These are phyloP conservation scores for Desmophyllum pertusum DNA, from an alignment of 92 coral and sea anemone genomes.

Conservation along the genomic window DNA sequence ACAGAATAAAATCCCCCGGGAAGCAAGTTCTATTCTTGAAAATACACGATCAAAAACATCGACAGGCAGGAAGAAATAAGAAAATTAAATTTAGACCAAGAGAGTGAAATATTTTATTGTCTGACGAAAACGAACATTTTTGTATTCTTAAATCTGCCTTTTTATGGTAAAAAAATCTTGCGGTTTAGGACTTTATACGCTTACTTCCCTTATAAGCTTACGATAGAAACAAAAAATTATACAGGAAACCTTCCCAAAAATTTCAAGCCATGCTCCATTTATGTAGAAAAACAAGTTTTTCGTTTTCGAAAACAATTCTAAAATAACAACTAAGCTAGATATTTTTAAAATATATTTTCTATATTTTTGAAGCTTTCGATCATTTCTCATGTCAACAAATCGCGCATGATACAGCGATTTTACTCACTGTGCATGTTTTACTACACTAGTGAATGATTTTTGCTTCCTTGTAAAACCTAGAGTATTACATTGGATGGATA, in stretches of 20 bases:
- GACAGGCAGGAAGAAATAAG: background rate
- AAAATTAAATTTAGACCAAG: background rate
- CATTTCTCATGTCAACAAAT: slow-evolving; percentile 35
- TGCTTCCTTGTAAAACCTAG: background rate
- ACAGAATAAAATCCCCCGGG: slow-evolving; percentile 6
- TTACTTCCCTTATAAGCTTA: background rate
- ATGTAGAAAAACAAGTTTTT: background rate
- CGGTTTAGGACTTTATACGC: background rate
- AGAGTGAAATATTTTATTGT: background rate
- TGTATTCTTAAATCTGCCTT: slow-evolving; percentile 6
- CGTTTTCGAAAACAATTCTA: background rate
- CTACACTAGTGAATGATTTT: background rate
- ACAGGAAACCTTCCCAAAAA: background rate
- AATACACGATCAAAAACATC: slow-evolving; percentile 25
- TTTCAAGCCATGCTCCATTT: background rate
- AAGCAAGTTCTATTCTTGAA: slow-evolving; percentile 32
- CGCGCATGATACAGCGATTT: slow-evolving; percentile 35
- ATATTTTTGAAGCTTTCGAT: background rate
- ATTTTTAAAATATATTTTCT: slow-evolving; percentile 21
- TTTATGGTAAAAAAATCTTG: background rate
- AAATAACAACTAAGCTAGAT: background rate
- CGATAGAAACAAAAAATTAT: background rate
- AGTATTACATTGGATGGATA: too few species aligned
- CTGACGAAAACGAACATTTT: background rate
- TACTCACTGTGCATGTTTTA: background rate